Evolutionary conservation across 2,113 vertebrate genomes (phyloP).

Genomic region (Tragelaphus strepsiceros): DNA sequence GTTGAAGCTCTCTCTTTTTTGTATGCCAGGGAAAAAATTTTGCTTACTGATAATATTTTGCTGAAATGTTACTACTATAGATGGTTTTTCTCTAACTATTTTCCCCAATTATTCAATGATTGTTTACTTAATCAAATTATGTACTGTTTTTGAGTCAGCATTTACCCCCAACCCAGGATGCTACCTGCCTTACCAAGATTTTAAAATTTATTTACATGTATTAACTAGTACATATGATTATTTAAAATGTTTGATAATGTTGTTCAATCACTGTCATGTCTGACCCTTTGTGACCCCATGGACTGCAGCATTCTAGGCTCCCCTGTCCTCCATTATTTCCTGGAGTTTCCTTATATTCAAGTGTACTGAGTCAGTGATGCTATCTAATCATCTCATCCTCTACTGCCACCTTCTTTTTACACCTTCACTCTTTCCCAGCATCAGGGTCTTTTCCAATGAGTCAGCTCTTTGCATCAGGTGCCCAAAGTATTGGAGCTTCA

Average conservation of each 20-base stretch:
- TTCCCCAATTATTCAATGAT: neutral
- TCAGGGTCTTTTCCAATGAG: neutral
- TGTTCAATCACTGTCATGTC: neutral
- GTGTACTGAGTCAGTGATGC: neutral
- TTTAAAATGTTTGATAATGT: neutral
- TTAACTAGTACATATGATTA: neutral
- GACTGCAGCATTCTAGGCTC: neutral
- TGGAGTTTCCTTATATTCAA: neutral
- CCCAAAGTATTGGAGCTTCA: neutral
- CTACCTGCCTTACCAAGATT: neutral
- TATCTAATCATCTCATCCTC: neutral
- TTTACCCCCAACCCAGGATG: neutral
- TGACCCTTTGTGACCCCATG: neutral
- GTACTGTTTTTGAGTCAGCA: neutral
- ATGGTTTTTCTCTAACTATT: neutral
- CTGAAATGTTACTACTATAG: neutral
- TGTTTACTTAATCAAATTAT: neutral
- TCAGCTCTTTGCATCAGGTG: neutral
- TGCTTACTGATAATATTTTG: neutral
- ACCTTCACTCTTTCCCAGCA: neutral
- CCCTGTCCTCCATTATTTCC: neutral
- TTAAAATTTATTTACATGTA: neutral
- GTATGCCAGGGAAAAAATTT: neutral
- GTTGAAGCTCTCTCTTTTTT: neutral
- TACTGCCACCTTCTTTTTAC: neutral